A percentile compares a stretch with the other conserved stretches of the same genome.
phyloP scores from a whole-genome alignment of 92 coral and sea anemone genomes.

The Epizoanthus ramosus region DNA sequence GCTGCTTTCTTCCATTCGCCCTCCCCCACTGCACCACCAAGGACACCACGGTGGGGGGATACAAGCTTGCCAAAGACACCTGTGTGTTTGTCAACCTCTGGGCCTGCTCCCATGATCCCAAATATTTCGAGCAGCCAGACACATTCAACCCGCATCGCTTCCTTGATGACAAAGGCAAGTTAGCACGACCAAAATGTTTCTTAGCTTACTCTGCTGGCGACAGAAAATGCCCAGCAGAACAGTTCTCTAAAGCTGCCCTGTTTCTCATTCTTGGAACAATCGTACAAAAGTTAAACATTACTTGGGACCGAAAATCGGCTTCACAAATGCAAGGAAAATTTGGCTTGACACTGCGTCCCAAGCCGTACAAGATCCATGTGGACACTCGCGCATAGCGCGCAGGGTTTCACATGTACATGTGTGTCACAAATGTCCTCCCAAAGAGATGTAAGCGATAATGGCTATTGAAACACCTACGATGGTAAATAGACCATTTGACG shows the following conservation, averaged over 20 bases:
- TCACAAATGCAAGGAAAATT: slow-evolving; percentile 84
- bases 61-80: slow-evolving; percentile 78
- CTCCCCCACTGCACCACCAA: slow-evolving; percentile 90
- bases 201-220: slow-evolving; percentile 92
- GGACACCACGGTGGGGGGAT: slow-evolving; percentile 82
- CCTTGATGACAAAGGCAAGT: slow-evolving; percentile 73
- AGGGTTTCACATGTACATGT: background rate
- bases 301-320: slow-evolving; percentile 60
- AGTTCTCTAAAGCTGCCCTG: slow-evolving; percentile 80
- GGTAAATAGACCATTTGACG: too few species aligned
- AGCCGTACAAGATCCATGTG: slow-evolving; percentile 67
- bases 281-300: slow-evolving; percentile 73
- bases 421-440: background rate
- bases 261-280: slow-evolving; percentile 86
- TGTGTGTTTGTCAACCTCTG: slow-evolving; percentile 92
- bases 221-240: slow-evolving; percentile 93
- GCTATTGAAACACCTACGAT: too few species aligned
- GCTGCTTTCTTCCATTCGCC: slow-evolving; percentile 93
- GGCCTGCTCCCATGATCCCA: slow-evolving; percentile 91
- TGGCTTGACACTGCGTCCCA: slow-evolving; percentile 88
- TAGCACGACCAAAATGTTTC: slow-evolving; percentile 74
- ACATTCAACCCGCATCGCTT: slow-evolving; percentile 89
- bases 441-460: background rate
- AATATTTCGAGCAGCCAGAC: slow-evolving; percentile 78
- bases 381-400: slow-evolving; percentile 11